Percentiles rank a stretch among this genome's conserved stretches.
These are phyloP conservation scores for Orientallactaga bullata DNA, from an alignment of 2,113 vertebrate genomes.

Conservation along the genomic window DNA sequence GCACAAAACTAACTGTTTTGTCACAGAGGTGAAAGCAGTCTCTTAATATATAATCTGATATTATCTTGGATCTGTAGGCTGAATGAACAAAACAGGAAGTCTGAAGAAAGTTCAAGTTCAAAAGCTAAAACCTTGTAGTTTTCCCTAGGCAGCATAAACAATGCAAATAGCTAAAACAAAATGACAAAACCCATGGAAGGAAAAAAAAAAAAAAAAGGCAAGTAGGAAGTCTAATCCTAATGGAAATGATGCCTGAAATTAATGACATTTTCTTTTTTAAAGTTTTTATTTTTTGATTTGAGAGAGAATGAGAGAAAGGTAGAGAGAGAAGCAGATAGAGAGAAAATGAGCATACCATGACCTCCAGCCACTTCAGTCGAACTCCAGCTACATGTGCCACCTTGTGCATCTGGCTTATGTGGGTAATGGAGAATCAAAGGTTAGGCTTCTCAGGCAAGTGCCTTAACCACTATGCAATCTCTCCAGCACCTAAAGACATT, in stretches of 20 bases:
- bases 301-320: no score
- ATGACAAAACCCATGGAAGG: neutral
- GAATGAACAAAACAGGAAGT: conserved; percentile 10
- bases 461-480: no score
- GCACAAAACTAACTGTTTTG: neutral
- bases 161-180: neutral
- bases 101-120: neutral
- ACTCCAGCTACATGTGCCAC: no score
- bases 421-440: no score
- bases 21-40: neutral
- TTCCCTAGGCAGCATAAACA: neutral
- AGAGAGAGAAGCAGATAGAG: no score
- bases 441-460: no score
- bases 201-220: no score
- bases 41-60: neutral
- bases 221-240: neutral
- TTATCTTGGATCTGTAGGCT: neutral
- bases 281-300: no score
- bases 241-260: neutral
- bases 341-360: no score
- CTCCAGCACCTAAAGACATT: neutral
- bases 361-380: no score
- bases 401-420: no score
- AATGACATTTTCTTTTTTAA: no score
- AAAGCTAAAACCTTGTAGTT: neutral